Base-by-base conservation (phyloP, 2,797 vertebrate species). In the Hirundo rustica region DNA sequence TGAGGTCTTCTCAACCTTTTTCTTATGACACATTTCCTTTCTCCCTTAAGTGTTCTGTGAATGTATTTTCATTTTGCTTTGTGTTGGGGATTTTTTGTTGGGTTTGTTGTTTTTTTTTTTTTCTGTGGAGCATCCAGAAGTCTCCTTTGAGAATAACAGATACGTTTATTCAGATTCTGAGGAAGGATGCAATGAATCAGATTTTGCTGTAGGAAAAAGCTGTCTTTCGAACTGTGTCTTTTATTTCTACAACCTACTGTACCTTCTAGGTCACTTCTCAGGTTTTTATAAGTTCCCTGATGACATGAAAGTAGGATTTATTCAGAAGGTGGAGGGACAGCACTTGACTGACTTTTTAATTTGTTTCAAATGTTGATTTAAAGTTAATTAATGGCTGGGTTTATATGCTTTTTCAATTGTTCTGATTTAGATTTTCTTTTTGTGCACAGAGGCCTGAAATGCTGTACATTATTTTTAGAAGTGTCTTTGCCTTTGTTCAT, bases 21-120 rank as follows among this genome's bases (percentile, higher is more conserved):
- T 95, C 77, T 77, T 92, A 91, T 90, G 92, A 96, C 90, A 91
- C 95, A 93, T 96, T 96, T 96, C 95, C 96, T 93, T 95, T 95
- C 91, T 96, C 62, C 47, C 36, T 70, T 72, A 76, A 90, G 67
- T 82, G 58, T 72, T 42, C 66, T 81, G 66, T 95, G 91, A 94
- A 87, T 66, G 62, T 90, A 87, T 79, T 89, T 93, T 84, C 51
- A 5, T 26, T 88, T 91, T 90, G 45, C 81, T 87, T 89, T 89
- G 16, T 23, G 42, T 12, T 38, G 38, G 38, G 38, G 38, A 2
- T 4, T 34, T 65, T n/a, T 65, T 11, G 11, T 23, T 51, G 51
- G 44, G 44, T 21, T 21, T 40, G 11, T 67, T 13, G 29, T 7
- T 27, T 19, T 25, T 53, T 78, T 70, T 54, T 64, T 83, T 70